Base-by-base conservation (phyloP, 2,113 vertebrate species). In the Laterallus jamaicensis region DNA sequence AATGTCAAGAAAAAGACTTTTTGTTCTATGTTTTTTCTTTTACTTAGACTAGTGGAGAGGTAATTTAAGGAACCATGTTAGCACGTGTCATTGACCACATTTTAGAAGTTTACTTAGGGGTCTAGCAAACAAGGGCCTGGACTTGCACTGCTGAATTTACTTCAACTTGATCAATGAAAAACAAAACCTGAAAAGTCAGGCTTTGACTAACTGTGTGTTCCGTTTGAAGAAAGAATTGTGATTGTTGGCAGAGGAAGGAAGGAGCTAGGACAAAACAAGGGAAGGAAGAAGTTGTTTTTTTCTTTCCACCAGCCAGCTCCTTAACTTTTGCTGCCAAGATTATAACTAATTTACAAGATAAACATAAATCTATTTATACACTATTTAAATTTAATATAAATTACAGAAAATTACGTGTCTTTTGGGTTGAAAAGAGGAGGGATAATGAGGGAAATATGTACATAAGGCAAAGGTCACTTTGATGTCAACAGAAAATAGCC, bases 191-290 rank as follows among this genome's bases (percentile, higher is more conserved):
- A 92, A 81, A 93, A 94, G 63, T 44, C 82, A 67, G 93, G 52
- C 64, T 82, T 86, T 94, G 83, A 90, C 93, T 96, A 78, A 74
- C 37, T 47, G n/a, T 40, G 28, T 95, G 82, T 47, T 95, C 85
- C 59, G 82, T 98, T 94, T 96, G 95, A 97, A 97, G 93, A 95
- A 37, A 37, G 82, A 93, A 78, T 88, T 98, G 97, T 97, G 95
- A 94, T 92, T 96, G 95, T 94, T 97, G 96, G 97, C 96, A 96
- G 78, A 96, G 97, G 97, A 98, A 97, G 97, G 97, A 98, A 98
- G 95, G 96, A 96, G 92, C 92, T 93, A 32, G 77, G 90, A 96
- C 96, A 97, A 97, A 98, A 96, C 91, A 98, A 93, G 96, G 94
- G 86, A 97, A 97, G 95, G 97, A 97, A 97, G 88, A 93, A 71